phyloP scores from a whole-genome alignment of 2,797 vertebrate species.

The Platyrinchus mystaceus region DNA sequence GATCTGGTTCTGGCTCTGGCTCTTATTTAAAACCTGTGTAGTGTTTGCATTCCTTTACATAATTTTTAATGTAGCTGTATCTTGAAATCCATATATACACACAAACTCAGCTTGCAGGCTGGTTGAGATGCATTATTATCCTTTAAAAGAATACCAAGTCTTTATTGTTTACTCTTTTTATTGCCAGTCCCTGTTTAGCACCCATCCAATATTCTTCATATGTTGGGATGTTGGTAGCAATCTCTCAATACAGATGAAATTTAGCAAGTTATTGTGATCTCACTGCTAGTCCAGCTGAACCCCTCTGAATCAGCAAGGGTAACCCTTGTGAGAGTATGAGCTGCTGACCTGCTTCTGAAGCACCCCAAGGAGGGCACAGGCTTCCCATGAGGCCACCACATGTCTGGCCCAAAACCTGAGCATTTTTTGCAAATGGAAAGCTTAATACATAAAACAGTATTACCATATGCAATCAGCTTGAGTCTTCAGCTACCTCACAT shows the following conservation, averaged over 20 bases:
- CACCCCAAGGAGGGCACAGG: not conserved
- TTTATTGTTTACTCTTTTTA: not conserved
- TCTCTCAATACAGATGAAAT: not conserved
- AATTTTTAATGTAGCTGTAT: not conserved
- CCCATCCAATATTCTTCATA: not conserved
- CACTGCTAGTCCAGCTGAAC: not conserved
- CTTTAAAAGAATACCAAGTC: not conserved
- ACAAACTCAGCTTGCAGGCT: not conserved
- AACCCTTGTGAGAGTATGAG: rapidly evolving
- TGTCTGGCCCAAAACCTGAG: not conserved
- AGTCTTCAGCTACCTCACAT: not conserved
- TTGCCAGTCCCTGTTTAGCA: not conserved
- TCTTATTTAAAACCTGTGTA: not conserved
- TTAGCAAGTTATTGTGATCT: not conserved
- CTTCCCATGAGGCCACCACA: not conserved
- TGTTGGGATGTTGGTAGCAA: not conserved
- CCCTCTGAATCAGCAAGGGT: rapidly evolving
- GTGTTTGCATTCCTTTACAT: not conserved
- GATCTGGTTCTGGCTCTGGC: not conserved
- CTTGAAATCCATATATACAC: not conserved
- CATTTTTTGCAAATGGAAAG: not conserved
- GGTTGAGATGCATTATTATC: not conserved
- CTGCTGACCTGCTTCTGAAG: not conserved
- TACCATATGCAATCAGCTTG: not conserved
- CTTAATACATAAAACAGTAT: not conserved